phyloP scores from a whole-genome alignment of 2,888 invertebrate species.

The Xiphydria camelus region DNA sequence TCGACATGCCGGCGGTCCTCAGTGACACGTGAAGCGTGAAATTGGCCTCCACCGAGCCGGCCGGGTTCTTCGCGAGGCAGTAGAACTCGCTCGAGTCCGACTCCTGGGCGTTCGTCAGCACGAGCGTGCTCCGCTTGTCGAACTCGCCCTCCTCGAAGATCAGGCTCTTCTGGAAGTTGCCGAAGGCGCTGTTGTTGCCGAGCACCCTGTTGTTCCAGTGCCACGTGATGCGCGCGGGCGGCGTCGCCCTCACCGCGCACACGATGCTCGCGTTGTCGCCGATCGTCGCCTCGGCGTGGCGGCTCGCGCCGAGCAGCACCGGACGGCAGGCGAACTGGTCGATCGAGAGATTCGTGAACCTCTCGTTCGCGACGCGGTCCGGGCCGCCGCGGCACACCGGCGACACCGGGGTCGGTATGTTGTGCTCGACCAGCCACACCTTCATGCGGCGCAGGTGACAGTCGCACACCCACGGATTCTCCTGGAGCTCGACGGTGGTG shows the following conservation, averaged over 20 bases:
- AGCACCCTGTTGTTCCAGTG: conserved; percentile 82
- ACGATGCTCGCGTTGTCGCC: conserved; percentile 85
- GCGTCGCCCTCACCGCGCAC: conserved; percentile 80
- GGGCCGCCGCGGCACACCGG: conserved; percentile 78
- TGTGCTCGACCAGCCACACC: conserved; percentile 78
- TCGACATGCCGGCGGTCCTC: conserved; percentile 77
- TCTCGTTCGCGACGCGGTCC: conserved; percentile 69
- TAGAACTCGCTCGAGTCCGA: conserved; percentile 83
- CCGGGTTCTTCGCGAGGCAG: conserved; percentile 88
- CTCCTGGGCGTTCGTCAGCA: conserved; percentile 82
- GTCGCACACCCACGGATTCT: conserved; percentile 89
- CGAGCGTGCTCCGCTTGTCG: conserved; percentile 75
- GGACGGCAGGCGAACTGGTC: conserved; percentile 88
- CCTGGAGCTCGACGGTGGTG: conserved; percentile 80
- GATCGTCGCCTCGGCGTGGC: conserved; percentile 76
- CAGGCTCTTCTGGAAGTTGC: conserved; percentile 75
- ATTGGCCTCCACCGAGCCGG: conserved; percentile 85
- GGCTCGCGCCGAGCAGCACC: conserved; percentile 73
- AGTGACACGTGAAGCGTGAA: conserved; percentile 84
- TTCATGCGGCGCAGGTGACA: conserved; percentile 81
- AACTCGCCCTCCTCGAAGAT: conserved; percentile 77
- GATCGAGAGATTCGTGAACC: conserved; percentile 75
- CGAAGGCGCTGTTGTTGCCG: conserved; percentile 77
- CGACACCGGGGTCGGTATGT: conserved; percentile 76
- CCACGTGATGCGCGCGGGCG: conserved; percentile 82